Evolutionary conservation across 2,888 invertebrate genomes (phyloP).

Genomic region (Orthosia gracilis): DNA sequence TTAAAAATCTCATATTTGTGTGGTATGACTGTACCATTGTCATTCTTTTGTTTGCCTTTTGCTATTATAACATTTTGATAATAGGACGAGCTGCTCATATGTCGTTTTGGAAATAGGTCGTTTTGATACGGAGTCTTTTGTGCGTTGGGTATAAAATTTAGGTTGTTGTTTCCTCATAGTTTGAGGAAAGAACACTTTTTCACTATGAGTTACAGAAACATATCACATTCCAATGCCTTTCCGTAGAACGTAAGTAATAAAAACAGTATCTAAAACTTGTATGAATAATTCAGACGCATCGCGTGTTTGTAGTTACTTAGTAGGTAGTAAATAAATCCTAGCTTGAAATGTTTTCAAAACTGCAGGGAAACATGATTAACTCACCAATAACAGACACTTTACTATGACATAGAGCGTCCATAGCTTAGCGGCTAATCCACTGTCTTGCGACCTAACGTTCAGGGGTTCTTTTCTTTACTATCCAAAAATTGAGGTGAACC

Average conservation of each 20-base stretch:
- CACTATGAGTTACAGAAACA: slow-evolving; percentile 20
- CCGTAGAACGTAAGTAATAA: slow-evolving; percentile 56
- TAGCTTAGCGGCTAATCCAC: slow-evolving; percentile 42
- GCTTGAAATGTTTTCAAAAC: slow-evolving; percentile 73
- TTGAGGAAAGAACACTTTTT: not conserved
- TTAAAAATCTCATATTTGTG: too few relatives aligned
- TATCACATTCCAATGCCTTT: slow-evolving; percentile 44
- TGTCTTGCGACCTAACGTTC: slow-evolving; percentile 34
- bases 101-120: too few relatives aligned
- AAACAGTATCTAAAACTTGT: slow-evolving; percentile 70
- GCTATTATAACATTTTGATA: too few relatives aligned
- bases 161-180: not conserved
- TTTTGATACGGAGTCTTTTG: not conserved
- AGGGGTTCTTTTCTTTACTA: slow-evolving; percentile 32
- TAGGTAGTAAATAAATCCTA: slow-evolving; percentile 65
- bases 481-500: slow-evolving; percentile 9
- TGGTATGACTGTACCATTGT: too few relatives aligned
- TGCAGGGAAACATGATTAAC: slow-evolving; percentile 73
- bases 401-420: slow-evolving; percentile 44
- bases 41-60: too few relatives aligned
- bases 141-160: not conserved
- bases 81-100: too few relatives aligned
- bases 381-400: slow-evolving; percentile 67
- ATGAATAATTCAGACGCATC: slow-evolving; percentile 77
- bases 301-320: slow-evolving; percentile 74